Evolutionary conservation across 2,888 invertebrate genomes (phyloP).

Genomic region (Oscheius onirici): DNA sequence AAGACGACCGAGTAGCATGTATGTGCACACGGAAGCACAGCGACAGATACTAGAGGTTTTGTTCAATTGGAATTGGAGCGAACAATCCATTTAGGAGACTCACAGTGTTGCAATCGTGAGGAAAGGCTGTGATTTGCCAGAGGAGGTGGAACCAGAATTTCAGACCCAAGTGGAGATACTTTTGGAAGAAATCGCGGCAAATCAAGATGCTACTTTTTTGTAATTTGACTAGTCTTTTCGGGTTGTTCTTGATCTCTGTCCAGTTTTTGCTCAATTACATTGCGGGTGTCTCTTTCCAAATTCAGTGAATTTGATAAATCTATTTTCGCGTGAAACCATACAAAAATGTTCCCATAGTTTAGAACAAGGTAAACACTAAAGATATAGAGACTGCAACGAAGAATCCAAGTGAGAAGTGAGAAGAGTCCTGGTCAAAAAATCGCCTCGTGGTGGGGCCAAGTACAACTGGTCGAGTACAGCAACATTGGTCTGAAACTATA

Average conservation of each 20-base stretch:
- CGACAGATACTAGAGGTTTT: constrained; percentile 11
- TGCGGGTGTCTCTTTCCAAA: not conserved
- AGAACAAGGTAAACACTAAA: not conserved
- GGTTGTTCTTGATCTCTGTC: constrained; percentile 4
- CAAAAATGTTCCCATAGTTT: not conserved
- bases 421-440: constrained; percentile 31
- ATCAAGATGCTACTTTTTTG: constrained; percentile 55
- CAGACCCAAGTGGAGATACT: constrained; percentile 47
- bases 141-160: constrained; percentile 27
- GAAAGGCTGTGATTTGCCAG: constrained; percentile 3
- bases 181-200: constrained; percentile 58
- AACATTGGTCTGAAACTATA: constrained; percentile 38
- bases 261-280: not conserved
- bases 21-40: constrained; percentile 34
- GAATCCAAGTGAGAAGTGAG: not conserved
- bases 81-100: constrained; percentile 7
- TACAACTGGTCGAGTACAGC: constrained; percentile 44
- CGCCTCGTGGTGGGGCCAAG: constrained; percentile 34
- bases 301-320: not conserved
- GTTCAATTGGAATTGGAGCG: not conserved
- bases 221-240: constrained; percentile 19
- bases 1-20: constrained; percentile 49
- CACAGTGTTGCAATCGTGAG: not conserved
- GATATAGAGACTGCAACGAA: not conserved
- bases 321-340: not conserved